Evolutionary conservation across 2,888 invertebrate genomes (phyloP).

Genomic region (Xylota segnis): DNA sequence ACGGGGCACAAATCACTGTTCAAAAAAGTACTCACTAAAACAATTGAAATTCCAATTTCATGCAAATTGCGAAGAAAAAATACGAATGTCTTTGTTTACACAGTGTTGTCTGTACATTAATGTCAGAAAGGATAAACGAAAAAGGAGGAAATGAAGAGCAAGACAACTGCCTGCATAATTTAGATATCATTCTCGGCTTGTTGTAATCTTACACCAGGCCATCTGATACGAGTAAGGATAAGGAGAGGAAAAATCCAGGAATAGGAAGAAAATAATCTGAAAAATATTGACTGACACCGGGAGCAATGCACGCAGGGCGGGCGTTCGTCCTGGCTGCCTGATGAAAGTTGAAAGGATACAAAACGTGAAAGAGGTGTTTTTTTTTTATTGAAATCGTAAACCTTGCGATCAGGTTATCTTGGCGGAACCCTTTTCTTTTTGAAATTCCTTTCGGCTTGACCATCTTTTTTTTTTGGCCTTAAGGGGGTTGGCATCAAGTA

Average conservation of each 20-base stretch:
- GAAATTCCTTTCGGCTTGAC: background rate
- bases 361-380: conserved; percentile 8
- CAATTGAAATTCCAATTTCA: conserved; percentile 72
- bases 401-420: conserved; percentile 24
- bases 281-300: conserved; percentile 40
- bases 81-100: conserved; percentile 15
- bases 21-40: conserved; percentile 43
- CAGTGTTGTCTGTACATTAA: conserved; percentile 35
- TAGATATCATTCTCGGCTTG: conserved; percentile 54
- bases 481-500: background rate
- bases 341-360: conserved; percentile 19
- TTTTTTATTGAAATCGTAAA: conserved; percentile 38
- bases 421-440: conserved; percentile 18
- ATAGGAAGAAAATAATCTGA: background rate
- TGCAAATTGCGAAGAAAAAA: conserved; percentile 57
- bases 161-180: conserved; percentile 53
- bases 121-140: conserved; percentile 58
- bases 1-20: conserved; percentile 49
- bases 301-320: conserved; percentile 44
- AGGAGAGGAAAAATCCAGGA: conserved; percentile 1
- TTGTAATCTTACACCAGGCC: conserved; percentile 30
- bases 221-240: conserved; percentile 12
- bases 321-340: too few relatives aligned
- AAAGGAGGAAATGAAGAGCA: conserved; percentile 20
- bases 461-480: background rate